Evolutionary conservation across 2,888 invertebrate genomes (phyloP).

Genomic region (Limenitis camilla): DNA sequence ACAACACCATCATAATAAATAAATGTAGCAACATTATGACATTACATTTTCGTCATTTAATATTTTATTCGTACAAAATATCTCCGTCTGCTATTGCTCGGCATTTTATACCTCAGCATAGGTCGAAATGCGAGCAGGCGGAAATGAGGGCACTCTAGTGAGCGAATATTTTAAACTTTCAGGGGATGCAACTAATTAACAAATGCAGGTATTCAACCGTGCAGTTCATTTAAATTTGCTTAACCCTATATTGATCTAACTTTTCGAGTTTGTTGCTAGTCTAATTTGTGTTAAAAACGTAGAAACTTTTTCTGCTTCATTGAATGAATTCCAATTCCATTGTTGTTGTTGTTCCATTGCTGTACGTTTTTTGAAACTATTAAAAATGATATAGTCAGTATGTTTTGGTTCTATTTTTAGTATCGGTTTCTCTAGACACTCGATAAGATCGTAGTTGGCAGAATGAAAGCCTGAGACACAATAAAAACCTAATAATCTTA

Average conservation of each 20-base stretch:
- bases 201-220: slow-evolving; percentile 17
- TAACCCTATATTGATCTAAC: slow-evolving; percentile 14
- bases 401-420: too few species aligned
- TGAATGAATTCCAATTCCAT: too few species aligned
- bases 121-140: slow-evolving; percentile 14
- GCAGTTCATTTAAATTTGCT: slow-evolving; percentile 17
- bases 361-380: too few species aligned
- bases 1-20: slow-evolving; percentile 4
- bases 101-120: slow-evolving; percentile 13
- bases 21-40: slow-evolving; percentile 6
- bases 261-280: not conserved
- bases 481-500: too few species aligned
- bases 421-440: too few species aligned
- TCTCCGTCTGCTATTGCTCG: slow-evolving; percentile 11
- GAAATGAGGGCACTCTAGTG: slow-evolving; percentile 20
- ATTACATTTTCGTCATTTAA: slow-evolving; percentile 16
- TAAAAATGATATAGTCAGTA: too few species aligned
- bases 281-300: too few species aligned
- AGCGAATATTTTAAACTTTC: slow-evolving; percentile 21
- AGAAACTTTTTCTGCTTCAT: too few species aligned
- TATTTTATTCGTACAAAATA: slow-evolving; percentile 15
- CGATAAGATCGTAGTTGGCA: too few species aligned
- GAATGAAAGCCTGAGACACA: too few species aligned
- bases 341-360: too few species aligned
- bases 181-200: slow-evolving; percentile 23